Base-by-base conservation (phyloP, 2,113 vertebrate genomes). In the Pipra filicauda region DNA sequence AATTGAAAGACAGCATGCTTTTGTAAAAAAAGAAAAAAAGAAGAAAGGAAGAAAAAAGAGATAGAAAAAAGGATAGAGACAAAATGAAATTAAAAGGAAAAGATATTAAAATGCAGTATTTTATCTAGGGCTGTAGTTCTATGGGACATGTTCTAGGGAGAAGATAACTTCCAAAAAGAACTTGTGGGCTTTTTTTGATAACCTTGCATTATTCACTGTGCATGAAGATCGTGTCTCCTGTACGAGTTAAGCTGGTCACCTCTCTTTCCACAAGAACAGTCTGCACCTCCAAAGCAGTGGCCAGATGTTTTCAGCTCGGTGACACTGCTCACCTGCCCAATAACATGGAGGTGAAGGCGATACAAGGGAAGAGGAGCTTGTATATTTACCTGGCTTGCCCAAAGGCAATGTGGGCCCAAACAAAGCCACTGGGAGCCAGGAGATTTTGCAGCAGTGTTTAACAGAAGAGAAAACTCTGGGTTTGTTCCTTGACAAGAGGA, bases 1-100 rank as follows among this genome's bases (percentile, higher is more conserved):
- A 98, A 98, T 98, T 98, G 97, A 98, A 98, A 98, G 97, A 97
- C 89, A 96, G 96, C 89, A 84, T 91, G 95, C 73, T 97, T 95
- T 97, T 90, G 77, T 90, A 16, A 71, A 91, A 74, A 70, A 43
- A 69, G 55, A 80, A 37, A 41, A 59, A 66, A 41, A 31, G 6
- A 52, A 24, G 15, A 77, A 33, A 54, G 22, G 13, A 69, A 33
- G 9, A 49, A 92, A 64, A 62, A 39, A 39, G 58, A 61, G 24
- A 61, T 37, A 61, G 37, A 65, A 65, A 88, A 91, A 65, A 5
- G 6, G 37, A 49, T 77, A 41, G 48, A 81, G 27, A 74, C 64
- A 67, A 88, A 88, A 85, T 1, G 0, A 94, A 95, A 83, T 67
- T 8, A 86, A 93, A 88, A 83, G 58, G 15, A 76, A 82, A 84